A percentile compares a stretch with the other conserved stretches of the same genome.
Evolutionary conservation across 2,888 invertebrate genomes (phyloP).

Genomic region (Ophion obscuratus): DNA sequence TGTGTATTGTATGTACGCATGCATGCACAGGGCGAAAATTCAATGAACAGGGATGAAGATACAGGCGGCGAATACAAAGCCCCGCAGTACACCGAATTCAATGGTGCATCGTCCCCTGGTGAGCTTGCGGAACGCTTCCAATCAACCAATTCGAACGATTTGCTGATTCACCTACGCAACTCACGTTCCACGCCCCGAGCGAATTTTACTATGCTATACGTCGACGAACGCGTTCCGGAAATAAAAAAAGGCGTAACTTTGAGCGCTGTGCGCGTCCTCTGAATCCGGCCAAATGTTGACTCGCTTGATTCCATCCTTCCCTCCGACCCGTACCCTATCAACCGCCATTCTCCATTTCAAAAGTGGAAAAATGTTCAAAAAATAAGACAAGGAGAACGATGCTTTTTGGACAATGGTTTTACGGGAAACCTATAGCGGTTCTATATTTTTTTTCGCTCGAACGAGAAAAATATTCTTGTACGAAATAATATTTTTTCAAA

Average conservation of each 20-base stretch:
- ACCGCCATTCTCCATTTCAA: not conserved
- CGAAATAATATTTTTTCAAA: too few relatives aligned
- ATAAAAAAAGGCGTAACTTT: not conserved
- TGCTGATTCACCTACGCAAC: conserved; percentile 37
- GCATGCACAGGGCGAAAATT: not conserved
- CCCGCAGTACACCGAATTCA: conserved; percentile 1
- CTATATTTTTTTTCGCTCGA: not conserved
- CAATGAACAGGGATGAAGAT: not conserved
- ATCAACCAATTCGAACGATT: conserved; percentile 50
- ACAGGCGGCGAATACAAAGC: not conserved
- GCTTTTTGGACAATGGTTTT: not conserved
- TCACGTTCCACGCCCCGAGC: not conserved
- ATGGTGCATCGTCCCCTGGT: conserved; percentile 32
- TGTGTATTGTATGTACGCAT: not conserved
- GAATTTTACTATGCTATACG: not conserved
- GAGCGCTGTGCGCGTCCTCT: not conserved
- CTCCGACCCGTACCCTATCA: not conserved
- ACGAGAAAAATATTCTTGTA: too few relatives aligned
- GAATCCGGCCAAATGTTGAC: not conserved
- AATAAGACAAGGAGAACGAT: not conserved
- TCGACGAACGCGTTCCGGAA: not conserved
- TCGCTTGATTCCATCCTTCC: not conserved
- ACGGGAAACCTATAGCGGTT: not conserved
- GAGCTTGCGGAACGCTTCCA: conserved; percentile 37
- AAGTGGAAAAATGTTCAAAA: not conserved